phyloP scores from a whole-genome alignment of 1,140 invertebrate genomes.

The Triops longicaudatus region DNA sequence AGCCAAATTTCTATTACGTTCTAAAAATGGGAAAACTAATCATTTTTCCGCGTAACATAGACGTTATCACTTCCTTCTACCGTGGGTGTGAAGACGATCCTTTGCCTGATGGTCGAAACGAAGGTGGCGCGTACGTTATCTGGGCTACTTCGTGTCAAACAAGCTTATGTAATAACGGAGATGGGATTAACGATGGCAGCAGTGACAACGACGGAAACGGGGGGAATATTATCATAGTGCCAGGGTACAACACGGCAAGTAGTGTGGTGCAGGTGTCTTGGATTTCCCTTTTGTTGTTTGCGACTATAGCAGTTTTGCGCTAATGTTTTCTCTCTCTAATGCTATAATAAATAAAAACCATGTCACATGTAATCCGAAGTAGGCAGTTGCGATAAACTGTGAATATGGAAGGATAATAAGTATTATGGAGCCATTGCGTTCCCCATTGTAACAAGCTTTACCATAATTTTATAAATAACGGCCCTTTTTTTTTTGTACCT shows the following conservation, averaged over 20 bases:
- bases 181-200: conserved; percentile 19
- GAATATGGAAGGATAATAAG: too few species aligned
- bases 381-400: too few species aligned
- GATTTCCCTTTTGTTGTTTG: not conserved
- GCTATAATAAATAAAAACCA: too few species aligned
- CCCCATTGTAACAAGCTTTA: too few species aligned
- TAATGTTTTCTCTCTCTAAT: not conserved
- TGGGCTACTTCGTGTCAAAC: conserved; percentile 18
- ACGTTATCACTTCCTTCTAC: conserved; percentile 8
- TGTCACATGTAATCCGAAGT: too few species aligned
- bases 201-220: not conserved
- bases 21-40: not conserved
- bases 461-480: too few species aligned
- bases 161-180: conserved; percentile 20
- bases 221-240: conserved; percentile 15
- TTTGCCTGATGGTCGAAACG: conserved; percentile 16
- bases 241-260: not conserved
- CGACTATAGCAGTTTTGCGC: not conserved
- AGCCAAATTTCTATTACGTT: not conserved
- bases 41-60: not conserved
- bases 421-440: too few species aligned
- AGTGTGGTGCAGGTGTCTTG: not conserved
- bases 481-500: too few species aligned
- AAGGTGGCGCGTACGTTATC: conserved; percentile 4
- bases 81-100: conserved; percentile 21